Conservation (phyloP, 2,888 invertebrate species). For the Drosophila leonis region DNA sequence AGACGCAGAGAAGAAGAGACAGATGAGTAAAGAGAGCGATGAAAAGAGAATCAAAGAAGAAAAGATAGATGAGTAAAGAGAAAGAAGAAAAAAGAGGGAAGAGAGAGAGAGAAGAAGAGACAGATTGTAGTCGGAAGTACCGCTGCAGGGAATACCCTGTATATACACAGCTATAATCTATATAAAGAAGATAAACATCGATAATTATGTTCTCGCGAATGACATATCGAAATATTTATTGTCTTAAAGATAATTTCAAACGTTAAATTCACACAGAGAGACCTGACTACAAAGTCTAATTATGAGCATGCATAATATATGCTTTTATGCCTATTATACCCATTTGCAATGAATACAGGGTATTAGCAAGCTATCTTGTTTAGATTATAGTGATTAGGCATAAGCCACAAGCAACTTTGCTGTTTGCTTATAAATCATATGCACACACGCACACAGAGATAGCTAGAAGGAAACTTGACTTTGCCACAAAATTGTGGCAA, state of each 20-base stretch:
- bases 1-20: background rate
- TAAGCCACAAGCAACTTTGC: conserved; percentile 10
- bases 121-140: too few relatives aligned
- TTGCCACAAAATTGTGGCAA: conserved; percentile 45
- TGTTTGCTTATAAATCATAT: background rate
- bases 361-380: background rate
- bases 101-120: too few relatives aligned
- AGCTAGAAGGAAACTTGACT: conserved; percentile 22
- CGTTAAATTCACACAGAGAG: background rate
- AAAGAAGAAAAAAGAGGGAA: background rate
- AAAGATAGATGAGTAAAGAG: background rate
- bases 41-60: too few relatives aligned
- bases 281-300: background rate
- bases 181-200: too few relatives aligned
- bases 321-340: background rate
- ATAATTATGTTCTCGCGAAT: too few relatives aligned
- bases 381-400: conserved; percentile 7
- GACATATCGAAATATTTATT: background rate
- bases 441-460: background rate
- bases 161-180: too few relatives aligned
- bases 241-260: background rate
- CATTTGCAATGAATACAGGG: background rate
- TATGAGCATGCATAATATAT: background rate
- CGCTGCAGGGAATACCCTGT: too few relatives aligned
- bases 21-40: too few relatives aligned